Base-by-base conservation (phyloP, 2,888 invertebrate genomes). In the Hanleya hanleyi region DNA sequence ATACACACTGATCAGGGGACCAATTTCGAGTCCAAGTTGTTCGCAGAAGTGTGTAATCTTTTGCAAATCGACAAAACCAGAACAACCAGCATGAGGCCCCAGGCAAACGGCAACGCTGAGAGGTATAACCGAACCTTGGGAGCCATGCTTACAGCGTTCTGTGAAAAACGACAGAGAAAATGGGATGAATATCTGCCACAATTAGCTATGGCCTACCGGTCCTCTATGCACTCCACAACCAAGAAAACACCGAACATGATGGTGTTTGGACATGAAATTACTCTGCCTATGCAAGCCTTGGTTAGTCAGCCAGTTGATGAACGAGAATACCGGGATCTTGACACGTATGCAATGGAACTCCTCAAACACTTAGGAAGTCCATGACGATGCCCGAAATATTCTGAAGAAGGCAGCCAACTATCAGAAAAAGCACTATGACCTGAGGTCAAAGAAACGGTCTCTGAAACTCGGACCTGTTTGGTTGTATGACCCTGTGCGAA, bases 31-130 rank as follows among this genome's bases (percentile, higher is more conserved):
- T 66, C 73, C 1, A 66, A 62, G 38, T n/a, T 77, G 0, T 70
- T 78, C n/a, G n/a, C 69, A 61, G 70, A 68, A 18, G 68, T 79
- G 36, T 74, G 77, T 67, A 47, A 74, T 9, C 29, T 77, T 1
- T 49, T 78, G 4, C 36, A 71, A 12, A 75, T 78, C 15, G 37
- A 77, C 33, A 73, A 80, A 35, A 71, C 66, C 15, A 67, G 71
- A 57, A 70, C 77, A 22, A 70, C 73, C 0, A 35, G 66, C 32
- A 62, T 50, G 33, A 62, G 49, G 12, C 76, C 79, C 12, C 73
- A 72, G 47, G 50, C 72, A 1, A 74, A 87, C 72, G 87, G 83
- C 0, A 33, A 70, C n/a, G 77, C 77, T 0, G 86, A 87, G 68
- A 26, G 84, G 7, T 78, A 76, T 49, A 82, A 84, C 68, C 51